Evolutionary conservation across 35 echinoderm and acorn worm species (phyloP).

Genomic region (Strongylocentrotus purpuratus): DNA sequence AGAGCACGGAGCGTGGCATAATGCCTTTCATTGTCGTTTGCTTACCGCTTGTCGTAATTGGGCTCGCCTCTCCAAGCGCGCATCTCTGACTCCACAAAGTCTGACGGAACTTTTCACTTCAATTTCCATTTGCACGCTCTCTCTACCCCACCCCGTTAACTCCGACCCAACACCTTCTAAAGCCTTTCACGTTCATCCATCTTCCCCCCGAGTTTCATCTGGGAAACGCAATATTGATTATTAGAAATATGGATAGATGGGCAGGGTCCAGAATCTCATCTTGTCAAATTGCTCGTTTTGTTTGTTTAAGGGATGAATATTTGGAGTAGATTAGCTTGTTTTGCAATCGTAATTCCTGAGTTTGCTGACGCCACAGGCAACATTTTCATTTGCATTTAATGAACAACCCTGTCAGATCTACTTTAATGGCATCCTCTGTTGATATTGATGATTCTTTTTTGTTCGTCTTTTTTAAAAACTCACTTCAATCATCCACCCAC

Average conservation of each 20-base stretch:
- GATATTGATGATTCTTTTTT: not conserved
- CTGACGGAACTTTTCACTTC: not conserved
- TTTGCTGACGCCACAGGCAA: not conserved
- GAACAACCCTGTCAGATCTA: not conserved
- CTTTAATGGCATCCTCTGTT: not conserved
- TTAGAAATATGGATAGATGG: not conserved
- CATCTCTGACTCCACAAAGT: not conserved
- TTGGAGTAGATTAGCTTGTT: not conserved
- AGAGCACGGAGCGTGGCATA: not conserved
- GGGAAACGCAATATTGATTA: not conserved
- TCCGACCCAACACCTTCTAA: not conserved
- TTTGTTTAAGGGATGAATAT: not conserved
- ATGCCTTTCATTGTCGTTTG: not conserved
- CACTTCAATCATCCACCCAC: not conserved
- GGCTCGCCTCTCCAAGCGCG: not conserved
- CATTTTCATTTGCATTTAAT: not conserved
- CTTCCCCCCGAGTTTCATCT: not conserved
- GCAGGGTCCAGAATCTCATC: not conserved
- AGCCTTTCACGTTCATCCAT: not conserved
- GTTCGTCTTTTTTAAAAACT: not conserved
- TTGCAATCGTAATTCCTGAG: not conserved
- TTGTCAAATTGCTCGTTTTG: not conserved
- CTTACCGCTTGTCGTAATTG: not conserved
- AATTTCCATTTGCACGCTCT: not conserved
- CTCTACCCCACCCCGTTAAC: not conserved